Base-by-base conservation (phyloP, 2,888 invertebrate species). In the Apodemia mormo region DNA sequence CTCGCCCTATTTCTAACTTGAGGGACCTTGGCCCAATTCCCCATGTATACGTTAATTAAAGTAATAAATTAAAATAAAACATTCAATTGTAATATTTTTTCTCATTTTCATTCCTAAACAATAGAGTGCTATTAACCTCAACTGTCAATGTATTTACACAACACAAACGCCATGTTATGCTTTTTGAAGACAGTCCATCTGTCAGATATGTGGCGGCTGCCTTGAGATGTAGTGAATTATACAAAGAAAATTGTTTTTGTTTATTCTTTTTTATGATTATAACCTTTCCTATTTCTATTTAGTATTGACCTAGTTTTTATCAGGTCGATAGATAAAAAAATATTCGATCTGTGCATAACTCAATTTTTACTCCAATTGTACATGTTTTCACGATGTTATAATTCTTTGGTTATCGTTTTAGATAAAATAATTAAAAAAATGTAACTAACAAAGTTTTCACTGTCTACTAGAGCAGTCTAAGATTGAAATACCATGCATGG, bases 1-100 rank as follows among this genome's bases (percentile, higher is more conserved):
- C 10, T 9, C 22, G 58, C 58, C 58, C 58, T 58, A 58, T 58
- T 58, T 58, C 58, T 33, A 58, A 58, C 58, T 58, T 58, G 29
- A 29, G 12, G 7, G 58, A 58, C 58, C 58, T 58, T 58, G 58
- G 58, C 58, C 58, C 58, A 58, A 58, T 58, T 58, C 58, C 29
- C 30, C 9, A 29, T 9, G 9, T 58, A 12, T 30, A 12, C 58
- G 12, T 58, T 30, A 58, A 58, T 58, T 58, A 5, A 58, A 58
- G 30, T 10, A 58, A 58, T 58, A 10, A 30, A 29, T 30, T 12
- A 30, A 58, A 45, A 10, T 10, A 45, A 45, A 45, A 45, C 10
- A 12, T 45, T 45, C 45, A 10, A 12, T 45, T 45, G 45, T 45
- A 9, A 3, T 45, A 5, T 37, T 40, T 40, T 3, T 14, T 49